Conservation (phyloP, 2,797 vertebrate species). For the Loriculus beryllinus region DNA sequence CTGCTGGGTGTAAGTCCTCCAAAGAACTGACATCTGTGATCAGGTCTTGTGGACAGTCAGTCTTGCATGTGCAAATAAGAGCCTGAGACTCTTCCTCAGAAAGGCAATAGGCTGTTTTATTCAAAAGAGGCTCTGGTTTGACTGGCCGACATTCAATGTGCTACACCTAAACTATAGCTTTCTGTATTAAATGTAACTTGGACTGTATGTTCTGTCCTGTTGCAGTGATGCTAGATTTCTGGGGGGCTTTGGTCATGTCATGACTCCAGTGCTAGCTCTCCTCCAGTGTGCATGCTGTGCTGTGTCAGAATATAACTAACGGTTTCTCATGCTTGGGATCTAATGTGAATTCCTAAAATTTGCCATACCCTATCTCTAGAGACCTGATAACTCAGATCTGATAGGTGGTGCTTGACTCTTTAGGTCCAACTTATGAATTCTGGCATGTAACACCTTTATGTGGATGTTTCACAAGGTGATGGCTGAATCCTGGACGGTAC, state of each 20-base stretch:
- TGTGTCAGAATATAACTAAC: neutral
- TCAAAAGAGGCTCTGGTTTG: neutral
- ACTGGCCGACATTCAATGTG: neutral
- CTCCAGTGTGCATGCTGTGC: accelerated
- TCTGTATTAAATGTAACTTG: neutral
- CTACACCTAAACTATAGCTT: neutral
- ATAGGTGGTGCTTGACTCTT: neutral
- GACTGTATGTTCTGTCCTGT: neutral
- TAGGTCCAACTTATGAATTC: neutral
- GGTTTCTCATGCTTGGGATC: neutral
- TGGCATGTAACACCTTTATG: neutral
- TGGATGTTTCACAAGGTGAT: neutral
- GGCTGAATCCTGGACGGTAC: neutral
- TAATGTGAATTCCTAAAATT: constrained; percentile 4
- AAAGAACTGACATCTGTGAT: neutral
- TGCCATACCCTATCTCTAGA: neutral
- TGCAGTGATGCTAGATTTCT: neutral
- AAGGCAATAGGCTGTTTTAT: neutral
- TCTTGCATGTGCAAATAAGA: neutral
- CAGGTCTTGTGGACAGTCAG: neutral
- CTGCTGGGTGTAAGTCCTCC: neutral
- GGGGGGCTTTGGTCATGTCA: accelerated
- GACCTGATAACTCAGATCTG: constrained; percentile 8
- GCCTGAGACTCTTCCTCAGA: neutral
- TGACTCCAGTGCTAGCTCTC: neutral